A percentile compares a stretch with the other conserved stretches of the same genome.
phyloP scores from a whole-genome alignment of 2,113 vertebrate genomes.

The Protomyctophum bolini region DNA sequence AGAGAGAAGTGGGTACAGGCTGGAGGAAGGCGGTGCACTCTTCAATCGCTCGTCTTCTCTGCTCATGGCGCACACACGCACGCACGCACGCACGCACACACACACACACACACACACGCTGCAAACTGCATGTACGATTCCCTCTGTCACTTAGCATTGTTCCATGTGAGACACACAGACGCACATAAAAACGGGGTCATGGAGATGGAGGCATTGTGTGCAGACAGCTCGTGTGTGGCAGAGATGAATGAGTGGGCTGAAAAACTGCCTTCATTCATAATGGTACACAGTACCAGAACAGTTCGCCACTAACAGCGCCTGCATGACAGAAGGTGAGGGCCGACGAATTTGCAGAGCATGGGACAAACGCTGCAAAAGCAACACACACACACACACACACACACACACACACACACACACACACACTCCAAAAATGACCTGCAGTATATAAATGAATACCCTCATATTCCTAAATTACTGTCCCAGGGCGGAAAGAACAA shows the following conservation, averaged over 20 bases:
- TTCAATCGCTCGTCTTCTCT: background rate
- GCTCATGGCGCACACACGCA: constrained; percentile 18
- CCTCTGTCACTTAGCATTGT: constrained; percentile 14
- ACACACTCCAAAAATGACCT: background rate
- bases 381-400: background rate
- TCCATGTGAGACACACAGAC: constrained; percentile 14
- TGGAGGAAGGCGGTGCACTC: background rate
- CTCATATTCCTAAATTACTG: constrained; percentile 36
- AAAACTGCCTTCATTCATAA: constrained; percentile 68
- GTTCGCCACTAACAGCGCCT: constrained; percentile 16
- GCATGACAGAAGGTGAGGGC: too few relatives aligned
- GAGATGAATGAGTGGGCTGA: constrained; percentile 65
- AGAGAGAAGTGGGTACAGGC: constrained; percentile 10
- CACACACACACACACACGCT: background rate
- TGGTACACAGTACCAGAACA: constrained; percentile 46
- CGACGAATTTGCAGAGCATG: too few relatives aligned
- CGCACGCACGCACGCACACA: background rate
- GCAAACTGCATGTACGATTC: background rate
- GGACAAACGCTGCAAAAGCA: too few relatives aligned
- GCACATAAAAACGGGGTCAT: constrained; percentile 25
- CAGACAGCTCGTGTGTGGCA: constrained; percentile 50
- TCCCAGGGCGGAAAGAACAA: constrained; percentile 25
- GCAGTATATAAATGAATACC: constrained; percentile 7
- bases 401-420: background rate
- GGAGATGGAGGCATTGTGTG: constrained; percentile 25